Percentiles rank a stretch among this genome's conserved stretches.
phyloP scores from a whole-genome alignment of 2,797 vertebrate genomes.

The Macropodus opercularis region DNA sequence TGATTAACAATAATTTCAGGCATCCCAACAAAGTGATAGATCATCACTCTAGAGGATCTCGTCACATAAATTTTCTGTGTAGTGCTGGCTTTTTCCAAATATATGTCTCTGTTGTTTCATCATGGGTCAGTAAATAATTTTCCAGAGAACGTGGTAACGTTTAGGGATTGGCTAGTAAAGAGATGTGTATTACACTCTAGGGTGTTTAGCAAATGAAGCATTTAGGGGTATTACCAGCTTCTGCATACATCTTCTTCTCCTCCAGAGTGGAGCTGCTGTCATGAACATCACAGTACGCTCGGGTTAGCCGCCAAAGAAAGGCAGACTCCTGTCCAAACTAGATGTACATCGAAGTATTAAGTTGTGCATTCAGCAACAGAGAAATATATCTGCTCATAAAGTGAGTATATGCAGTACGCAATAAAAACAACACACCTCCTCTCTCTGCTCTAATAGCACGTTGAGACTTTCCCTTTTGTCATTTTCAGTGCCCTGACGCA shows the following conservation, averaged over 20 bases:
- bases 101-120: too few species aligned
- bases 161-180: slow-evolving; percentile 5
- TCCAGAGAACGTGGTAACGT: too few species aligned
- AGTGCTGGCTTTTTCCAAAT: too few species aligned
- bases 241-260: slow-evolving; percentile 88
- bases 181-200: not conserved
- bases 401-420: not conserved
- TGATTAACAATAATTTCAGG: too few species aligned
- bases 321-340: slow-evolving; percentile 86
- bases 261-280: slow-evolving; percentile 83
- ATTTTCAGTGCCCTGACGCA: slow-evolving; percentile 81
- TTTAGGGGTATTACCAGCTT: slow-evolving; percentile 81
- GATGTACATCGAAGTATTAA: slow-evolving; percentile 4
- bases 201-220: not conserved
- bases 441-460: slow-evolving; percentile 83
- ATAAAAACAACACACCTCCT: slow-evolving; percentile 79
- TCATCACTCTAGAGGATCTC: too few species aligned
- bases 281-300: slow-evolving; percentile 90
- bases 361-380: not conserved
- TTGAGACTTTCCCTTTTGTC: slow-evolving; percentile 86
- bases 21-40: too few species aligned
- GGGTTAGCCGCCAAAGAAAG: slow-evolving; percentile 91
- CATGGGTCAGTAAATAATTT: too few species aligned
- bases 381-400: not conserved
- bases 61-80: too few species aligned